phyloP scores from a whole-genome alignment of 2,797 vertebrate genomes.

The Brachyalestes nurse region DNA sequence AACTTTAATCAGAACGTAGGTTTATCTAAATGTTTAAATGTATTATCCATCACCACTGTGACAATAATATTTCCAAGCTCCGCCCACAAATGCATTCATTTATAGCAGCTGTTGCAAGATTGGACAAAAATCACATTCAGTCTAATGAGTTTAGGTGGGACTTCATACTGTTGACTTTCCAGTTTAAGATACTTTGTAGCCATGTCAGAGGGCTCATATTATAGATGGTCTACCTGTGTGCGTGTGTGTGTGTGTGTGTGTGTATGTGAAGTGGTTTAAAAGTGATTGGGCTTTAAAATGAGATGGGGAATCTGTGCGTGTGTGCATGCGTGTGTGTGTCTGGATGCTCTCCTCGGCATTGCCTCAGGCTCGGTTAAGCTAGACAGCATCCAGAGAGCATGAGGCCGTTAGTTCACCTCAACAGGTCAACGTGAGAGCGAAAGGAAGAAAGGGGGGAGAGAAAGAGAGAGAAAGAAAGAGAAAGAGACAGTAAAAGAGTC shows the following conservation, averaged over 20 bases:
- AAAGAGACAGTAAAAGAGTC: constrained; percentile 3
- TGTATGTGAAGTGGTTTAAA: not conserved
- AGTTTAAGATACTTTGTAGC: constrained; percentile 6
- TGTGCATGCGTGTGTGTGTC: not conserved
- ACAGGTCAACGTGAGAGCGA: not conserved
- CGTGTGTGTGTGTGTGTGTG: not conserved
- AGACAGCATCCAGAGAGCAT: constrained; percentile 14
- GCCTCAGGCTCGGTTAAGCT: constrained; percentile 48
- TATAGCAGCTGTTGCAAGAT: no score
- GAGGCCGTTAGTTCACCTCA: constrained; percentile 14
- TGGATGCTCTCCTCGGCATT: not conserved
- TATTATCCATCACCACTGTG: no score
- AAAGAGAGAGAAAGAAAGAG: constrained; percentile 17
- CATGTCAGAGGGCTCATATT: constrained; percentile 15
- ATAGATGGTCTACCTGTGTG: not conserved
- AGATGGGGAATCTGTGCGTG: not conserved
- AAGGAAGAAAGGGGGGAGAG: not conserved
- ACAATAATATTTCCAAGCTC: no score
- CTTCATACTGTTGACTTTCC: no score
- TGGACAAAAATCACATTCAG: no score
- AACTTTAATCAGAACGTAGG: no score
- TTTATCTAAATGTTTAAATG: no score
- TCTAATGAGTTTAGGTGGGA: no score
- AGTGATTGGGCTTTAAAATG: not conserved
- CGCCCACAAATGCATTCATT: no score